phyloP scores from a whole-genome alignment of 2,888 invertebrate genomes.

The Mongoloraphidia duomilia region DNA sequence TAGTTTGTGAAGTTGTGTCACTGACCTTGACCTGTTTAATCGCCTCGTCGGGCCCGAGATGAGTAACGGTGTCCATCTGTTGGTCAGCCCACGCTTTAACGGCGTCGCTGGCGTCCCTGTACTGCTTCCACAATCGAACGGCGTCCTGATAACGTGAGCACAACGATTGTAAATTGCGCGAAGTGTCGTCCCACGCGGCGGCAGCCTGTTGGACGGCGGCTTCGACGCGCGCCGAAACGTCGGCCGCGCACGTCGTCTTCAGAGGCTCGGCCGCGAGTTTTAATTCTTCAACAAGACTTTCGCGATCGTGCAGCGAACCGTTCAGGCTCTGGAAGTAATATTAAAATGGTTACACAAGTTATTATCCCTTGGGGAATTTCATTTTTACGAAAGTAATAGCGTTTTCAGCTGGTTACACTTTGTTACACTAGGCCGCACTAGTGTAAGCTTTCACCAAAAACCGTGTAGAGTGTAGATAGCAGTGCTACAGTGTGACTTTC shows the following conservation, averaged over 20 bases:
- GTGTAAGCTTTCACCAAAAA: too few species aligned
- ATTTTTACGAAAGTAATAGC: too few species aligned
- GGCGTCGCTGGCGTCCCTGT: slow-evolving; percentile 62
- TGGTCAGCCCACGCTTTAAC: slow-evolving; percentile 63
- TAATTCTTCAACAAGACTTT: slow-evolving; percentile 57
- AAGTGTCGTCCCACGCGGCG: slow-evolving; percentile 67
- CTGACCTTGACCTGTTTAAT: slow-evolving; percentile 58
- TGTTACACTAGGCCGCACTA: too few species aligned
- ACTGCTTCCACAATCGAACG: slow-evolving; percentile 66
- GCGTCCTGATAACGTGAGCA: slow-evolving; percentile 68
- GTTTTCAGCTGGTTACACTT: too few species aligned
- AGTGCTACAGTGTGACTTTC: too few species aligned
- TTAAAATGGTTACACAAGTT: slow-evolving; percentile 1
- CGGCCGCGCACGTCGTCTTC: slow-evolving; percentile 50
- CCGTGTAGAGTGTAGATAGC: too few species aligned
- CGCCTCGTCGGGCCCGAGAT: slow-evolving; percentile 56
- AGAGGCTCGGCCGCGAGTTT: slow-evolving; percentile 56
- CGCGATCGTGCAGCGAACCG: slow-evolving; percentile 59
- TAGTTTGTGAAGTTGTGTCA: slow-evolving; percentile 7
- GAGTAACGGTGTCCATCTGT: slow-evolving; percentile 56
- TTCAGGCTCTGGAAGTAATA: slow-evolving; percentile 47
- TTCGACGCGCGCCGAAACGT: slow-evolving; percentile 57
- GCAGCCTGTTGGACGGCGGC: slow-evolving; percentile 66
- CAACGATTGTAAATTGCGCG: slow-evolving; percentile 57
- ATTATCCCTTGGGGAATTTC: too few species aligned